Evolutionary conservation across 2,888 invertebrate species (phyloP).

Genomic region (Oegoconia quadripuncta): DNA sequence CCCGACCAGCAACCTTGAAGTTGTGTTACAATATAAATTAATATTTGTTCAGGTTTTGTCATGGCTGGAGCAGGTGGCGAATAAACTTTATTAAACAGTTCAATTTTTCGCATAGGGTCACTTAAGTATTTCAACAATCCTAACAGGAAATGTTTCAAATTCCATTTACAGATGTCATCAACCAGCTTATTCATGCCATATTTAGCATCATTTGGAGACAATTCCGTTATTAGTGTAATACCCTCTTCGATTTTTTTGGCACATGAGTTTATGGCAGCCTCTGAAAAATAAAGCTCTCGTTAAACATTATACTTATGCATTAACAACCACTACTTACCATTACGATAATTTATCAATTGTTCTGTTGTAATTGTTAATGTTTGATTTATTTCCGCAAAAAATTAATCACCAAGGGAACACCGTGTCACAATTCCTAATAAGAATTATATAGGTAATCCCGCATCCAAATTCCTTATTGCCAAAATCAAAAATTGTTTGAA

Average conservation of each 20-base stretch:
- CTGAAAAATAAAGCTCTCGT: constrained; percentile 35
- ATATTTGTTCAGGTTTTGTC: constrained; percentile 58
- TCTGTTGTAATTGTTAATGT: too few relatives aligned
- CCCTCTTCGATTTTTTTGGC: constrained; percentile 40
- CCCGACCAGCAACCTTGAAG: constrained; percentile 30
- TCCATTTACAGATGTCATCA: constrained; percentile 36
- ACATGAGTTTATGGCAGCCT: constrained; percentile 29
- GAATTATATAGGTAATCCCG: too few relatives aligned
- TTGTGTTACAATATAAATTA: constrained; percentile 48
- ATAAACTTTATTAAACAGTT: constrained; percentile 42
- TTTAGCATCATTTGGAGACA: constrained; percentile 32
- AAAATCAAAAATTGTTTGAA: too few relatives aligned
- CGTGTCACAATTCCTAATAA: too few relatives aligned
- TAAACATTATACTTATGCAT: neutral
- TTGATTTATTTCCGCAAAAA: too few relatives aligned
- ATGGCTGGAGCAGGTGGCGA: constrained; percentile 50
- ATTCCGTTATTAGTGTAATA: constrained; percentile 35
- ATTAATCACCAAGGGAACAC: too few relatives aligned
- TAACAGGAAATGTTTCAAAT: constrained; percentile 39
- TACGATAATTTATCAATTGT: too few relatives aligned
- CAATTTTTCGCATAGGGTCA: constrained; percentile 47
- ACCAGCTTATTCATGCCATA: constrained; percentile 43
- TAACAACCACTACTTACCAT: neutral
- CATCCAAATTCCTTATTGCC: too few relatives aligned
- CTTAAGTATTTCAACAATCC: constrained; percentile 51